Percentiles rank a stretch among this genome's conserved stretches.
phyloP scores from a whole-genome alignment of 2,888 invertebrate species.

The Nemotelus pantherinus region DNA sequence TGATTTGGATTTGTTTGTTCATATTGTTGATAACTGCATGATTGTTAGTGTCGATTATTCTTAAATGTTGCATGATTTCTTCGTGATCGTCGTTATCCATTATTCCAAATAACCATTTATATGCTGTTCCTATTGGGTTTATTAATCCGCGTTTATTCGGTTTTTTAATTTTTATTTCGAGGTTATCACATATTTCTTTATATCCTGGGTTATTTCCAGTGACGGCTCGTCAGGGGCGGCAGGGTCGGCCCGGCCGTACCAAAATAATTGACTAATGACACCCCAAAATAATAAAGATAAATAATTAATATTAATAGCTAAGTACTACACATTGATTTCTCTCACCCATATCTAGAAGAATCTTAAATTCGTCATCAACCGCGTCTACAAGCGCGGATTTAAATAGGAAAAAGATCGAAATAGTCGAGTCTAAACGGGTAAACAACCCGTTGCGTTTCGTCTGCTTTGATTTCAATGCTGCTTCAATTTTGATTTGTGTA shows the following conservation, averaged over 20 bases:
- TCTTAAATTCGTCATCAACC: background rate
- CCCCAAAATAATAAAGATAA: too few relatives aligned
- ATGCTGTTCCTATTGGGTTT: conserved; percentile 10
- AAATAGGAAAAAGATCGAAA: too few relatives aligned
- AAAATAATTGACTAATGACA: too few relatives aligned
- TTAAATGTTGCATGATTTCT: conserved; percentile 23
- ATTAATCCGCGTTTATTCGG: background rate
- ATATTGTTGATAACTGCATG: background rate
- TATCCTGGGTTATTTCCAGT: background rate
- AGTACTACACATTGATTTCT: too few relatives aligned
- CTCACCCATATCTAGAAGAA: background rate
- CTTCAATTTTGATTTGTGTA: too few relatives aligned
- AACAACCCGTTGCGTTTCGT: too few relatives aligned
- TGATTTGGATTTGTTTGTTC: conserved; percentile 24
- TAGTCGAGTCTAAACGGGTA: too few relatives aligned
- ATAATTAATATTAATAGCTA: background rate
- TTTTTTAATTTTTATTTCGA: background rate
- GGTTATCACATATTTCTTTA: background rate
- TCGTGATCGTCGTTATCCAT: conserved; percentile 18
- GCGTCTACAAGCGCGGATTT: too few relatives aligned
- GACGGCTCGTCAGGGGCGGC: too few relatives aligned
- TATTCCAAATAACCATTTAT: conserved; percentile 13
- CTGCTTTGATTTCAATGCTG: too few relatives aligned
- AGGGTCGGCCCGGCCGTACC: too few relatives aligned
- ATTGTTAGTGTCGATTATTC: conserved; percentile 1